These are phyloP conservation scores for Pseudomugil gertrudae DNA, from an alignment of 2,797 vertebrate genomes.

Conservation along the genomic window DNA sequence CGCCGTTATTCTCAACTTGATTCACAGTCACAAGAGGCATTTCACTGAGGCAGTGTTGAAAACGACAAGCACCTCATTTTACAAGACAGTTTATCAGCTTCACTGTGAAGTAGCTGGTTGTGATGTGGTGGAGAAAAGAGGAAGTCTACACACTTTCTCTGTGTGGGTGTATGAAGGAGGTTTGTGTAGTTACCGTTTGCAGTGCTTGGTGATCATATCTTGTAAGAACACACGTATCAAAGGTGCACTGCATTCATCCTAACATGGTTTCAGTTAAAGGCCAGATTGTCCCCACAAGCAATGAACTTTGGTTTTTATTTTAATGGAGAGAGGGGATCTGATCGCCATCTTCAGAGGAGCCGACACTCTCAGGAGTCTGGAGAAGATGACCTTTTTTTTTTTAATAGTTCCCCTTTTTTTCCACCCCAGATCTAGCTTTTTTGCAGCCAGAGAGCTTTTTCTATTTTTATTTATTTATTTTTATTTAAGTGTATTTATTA, in stretches of 20 bases:
- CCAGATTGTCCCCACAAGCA: constrained; percentile 16
- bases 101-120: constrained; percentile 32
- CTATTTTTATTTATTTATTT: no score
- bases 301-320: constrained; percentile 1
- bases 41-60: constrained; percentile 14
- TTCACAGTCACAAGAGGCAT: constrained; percentile 6
- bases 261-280: constrained; percentile 12
- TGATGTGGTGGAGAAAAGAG: constrained; percentile 45
- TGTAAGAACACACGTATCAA: constrained; percentile 27
- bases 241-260: constrained; percentile 10
- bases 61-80: constrained; percentile 19
- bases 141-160: constrained; percentile 29
- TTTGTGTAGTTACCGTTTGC: constrained; percentile 34
- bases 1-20: constrained; percentile 10
- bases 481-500: no score
- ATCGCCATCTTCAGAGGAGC: not conserved
- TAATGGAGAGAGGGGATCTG: no score
- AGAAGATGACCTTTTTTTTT: not conserved
- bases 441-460: not conserved
- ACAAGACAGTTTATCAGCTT: constrained; percentile 38
- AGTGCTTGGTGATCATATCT: constrained; percentile 36
- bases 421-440: not conserved
- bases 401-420: not conserved
- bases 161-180: constrained; percentile 48
- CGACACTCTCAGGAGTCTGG: not conserved